Conservation (phyloP, 2,797 vertebrate genomes). For the Hafferia zeledoni region DNA sequence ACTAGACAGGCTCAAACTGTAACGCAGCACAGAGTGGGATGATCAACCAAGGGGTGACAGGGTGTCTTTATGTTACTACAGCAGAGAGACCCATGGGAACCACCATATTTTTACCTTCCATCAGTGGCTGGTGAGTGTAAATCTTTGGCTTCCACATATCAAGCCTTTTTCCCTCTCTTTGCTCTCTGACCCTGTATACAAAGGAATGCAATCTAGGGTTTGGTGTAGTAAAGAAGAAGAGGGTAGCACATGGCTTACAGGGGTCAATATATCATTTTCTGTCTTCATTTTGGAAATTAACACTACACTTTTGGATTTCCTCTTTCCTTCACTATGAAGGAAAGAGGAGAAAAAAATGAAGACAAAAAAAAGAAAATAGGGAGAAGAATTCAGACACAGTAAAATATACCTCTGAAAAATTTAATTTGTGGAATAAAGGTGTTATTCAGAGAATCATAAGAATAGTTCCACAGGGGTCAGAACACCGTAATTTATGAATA, state of each 20-base stretch:
- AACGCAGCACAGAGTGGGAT: accelerated
- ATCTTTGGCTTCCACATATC: neutral
- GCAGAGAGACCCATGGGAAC: neutral
- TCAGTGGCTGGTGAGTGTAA: neutral
- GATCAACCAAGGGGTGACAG: neutral
- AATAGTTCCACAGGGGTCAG: neutral
- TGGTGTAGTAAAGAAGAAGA: neutral
- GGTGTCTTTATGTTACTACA: neutral
- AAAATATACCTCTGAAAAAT: neutral
- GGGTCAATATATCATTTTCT: neutral
- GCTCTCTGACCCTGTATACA: neutral
- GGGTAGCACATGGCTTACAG: neutral
- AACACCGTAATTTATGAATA: neutral
- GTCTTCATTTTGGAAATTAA: neutral
- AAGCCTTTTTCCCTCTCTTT: neutral
- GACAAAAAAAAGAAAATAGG: neutral
- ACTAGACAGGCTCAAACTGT: neutral
- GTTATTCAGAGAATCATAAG: neutral
- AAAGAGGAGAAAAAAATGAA: neutral
- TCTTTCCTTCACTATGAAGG: neutral
- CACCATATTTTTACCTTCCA: neutral
- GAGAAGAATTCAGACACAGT: neutral
- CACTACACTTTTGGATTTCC: neutral
- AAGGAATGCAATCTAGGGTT: neutral
- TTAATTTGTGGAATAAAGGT: neutral